Percentiles rank a stretch among this genome's conserved stretches.
Evolutionary conservation across 2,797 vertebrate genomes (phyloP).

Genomic region (Gambelia wislizenii): DNA sequence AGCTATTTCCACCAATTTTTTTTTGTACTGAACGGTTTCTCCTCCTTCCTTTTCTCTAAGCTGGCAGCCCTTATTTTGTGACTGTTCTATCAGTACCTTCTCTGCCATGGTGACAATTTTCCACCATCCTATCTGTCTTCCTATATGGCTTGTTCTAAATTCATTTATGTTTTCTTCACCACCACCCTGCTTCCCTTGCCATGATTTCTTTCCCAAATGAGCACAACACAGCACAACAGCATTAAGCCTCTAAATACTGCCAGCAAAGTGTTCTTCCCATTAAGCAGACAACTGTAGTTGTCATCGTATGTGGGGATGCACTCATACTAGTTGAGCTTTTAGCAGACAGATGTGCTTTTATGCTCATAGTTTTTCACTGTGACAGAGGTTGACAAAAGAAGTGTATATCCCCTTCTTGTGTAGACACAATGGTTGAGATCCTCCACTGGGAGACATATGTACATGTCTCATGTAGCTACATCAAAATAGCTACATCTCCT

Average conservation of each 20-base stretch:
- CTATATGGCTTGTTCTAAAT: conserved; percentile 7
- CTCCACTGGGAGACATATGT: not conserved
- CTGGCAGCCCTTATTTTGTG: conserved; percentile 33
- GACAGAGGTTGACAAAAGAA: not conserved
- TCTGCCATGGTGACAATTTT: conserved; percentile 30
- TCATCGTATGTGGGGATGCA: not conserved
- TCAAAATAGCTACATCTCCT: no score
- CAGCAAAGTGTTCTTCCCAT: not conserved
- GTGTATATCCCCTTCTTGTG: not conserved
- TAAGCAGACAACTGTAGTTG: not conserved
- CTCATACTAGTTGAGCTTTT: not conserved
- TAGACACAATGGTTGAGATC: not conserved
- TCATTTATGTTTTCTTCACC: not conserved
- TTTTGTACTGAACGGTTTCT: conserved; percentile 20
- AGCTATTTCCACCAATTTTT: conserved; percentile 54
- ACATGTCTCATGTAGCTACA: no score
- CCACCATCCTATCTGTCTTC: not conserved
- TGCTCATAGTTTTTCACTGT: not conserved
- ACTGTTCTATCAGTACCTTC: conserved; percentile 14
- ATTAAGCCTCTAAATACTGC: not conserved
- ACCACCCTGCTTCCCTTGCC: not conserved
- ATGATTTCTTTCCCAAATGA: not conserved
- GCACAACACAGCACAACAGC: not conserved
- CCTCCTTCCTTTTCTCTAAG: conserved; percentile 11
- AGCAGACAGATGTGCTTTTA: not conserved